Evolutionary conservation across 2,797 vertebrate species (phyloP).

Genomic region (Menidia menidia): DNA sequence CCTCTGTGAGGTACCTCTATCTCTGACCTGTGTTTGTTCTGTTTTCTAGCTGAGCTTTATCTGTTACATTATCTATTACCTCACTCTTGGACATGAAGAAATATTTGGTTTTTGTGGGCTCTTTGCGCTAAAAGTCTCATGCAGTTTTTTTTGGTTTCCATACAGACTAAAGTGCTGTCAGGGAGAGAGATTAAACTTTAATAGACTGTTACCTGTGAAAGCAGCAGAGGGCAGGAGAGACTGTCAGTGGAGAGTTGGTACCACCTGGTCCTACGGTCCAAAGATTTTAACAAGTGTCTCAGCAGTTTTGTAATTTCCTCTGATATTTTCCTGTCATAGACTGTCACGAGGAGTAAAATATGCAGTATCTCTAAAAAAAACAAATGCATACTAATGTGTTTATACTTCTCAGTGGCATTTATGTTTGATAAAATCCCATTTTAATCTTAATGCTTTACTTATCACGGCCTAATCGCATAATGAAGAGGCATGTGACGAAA

Average conservation of each 20-base stretch:
- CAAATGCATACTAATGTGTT: neutral
- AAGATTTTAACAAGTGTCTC: constrained; percentile 13
- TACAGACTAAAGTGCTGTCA: neutral
- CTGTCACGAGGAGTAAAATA: neutral
- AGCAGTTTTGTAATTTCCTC: neutral
- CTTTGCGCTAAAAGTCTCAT: constrained; percentile 9
- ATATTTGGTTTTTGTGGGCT: neutral
- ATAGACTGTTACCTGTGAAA: neutral
- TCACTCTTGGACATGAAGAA: neutral
- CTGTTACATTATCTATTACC: constrained; percentile 1
- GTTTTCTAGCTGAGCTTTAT: constrained; percentile 3
- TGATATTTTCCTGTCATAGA: constrained; percentile 11
- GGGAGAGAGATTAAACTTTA: constrained; percentile 8
- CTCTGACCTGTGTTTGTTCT: neutral
- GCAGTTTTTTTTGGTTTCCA: neutral
- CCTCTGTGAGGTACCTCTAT: constrained; percentile 5
- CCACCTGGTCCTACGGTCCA: constrained; percentile 13
- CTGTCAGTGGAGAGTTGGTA: constrained; percentile 37
- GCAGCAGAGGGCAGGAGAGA: constrained; percentile 72
- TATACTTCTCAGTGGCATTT: neutral
- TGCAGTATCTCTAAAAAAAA: neutral
- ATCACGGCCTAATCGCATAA: too few relatives aligned
- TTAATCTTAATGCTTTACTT: too few relatives aligned
- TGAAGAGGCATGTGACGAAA: too few relatives aligned
- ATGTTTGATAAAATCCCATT: neutral